Base-by-base conservation (phyloP, 2,888 invertebrate species). In the Priocnemis perturbator region DNA sequence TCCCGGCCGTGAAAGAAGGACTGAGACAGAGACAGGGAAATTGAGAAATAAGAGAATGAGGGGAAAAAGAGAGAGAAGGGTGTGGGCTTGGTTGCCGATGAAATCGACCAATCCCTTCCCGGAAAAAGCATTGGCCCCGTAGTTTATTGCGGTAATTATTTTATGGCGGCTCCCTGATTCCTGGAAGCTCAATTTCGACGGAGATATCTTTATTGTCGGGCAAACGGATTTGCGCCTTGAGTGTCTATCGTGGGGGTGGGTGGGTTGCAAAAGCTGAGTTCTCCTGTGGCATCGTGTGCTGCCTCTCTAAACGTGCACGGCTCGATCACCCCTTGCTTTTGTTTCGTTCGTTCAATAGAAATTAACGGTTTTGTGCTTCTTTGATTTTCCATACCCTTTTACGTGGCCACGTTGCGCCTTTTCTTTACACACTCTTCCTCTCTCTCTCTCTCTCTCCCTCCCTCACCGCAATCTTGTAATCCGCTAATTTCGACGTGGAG, bases 81-180 rank as follows among this genome's bases (percentile, higher is more conserved):
- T 7, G 50, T 50, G 17, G 17, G 50, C 50, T 20, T 20, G 20
- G 50, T 19, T 3, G 3, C 50, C 50, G 1, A 50, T 44, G 45
- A 60, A 64, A 66, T 66, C 44, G 66, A 44, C 64, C 71, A 74
- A 78, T 65, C 55, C 74, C 76, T 78, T 77, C 78, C 61, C 57
- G 63, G 67, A 72, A 77, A 57, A 64, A 26, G 30, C 53, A n/a
- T n/a, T 37, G 23, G 53, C 63, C 50, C 50, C 64, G 64, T 45
- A 65, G 73, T 81, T 80, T 81, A 81, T 81, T 77, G 71, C 77
- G 67, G 76, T 81, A 69, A 80, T 81, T 74, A 81, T 79, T 76
- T 77, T 77, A 81, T 63, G 73, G 60, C 20, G 4, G 56, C 47
- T 64, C 55, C 63, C 62, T 48, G 56, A 64, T 69, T 72, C 50